Evolutionary conservation across 2,888 invertebrate genomes (phyloP).

Genomic region (Pimpla rufipes): DNA sequence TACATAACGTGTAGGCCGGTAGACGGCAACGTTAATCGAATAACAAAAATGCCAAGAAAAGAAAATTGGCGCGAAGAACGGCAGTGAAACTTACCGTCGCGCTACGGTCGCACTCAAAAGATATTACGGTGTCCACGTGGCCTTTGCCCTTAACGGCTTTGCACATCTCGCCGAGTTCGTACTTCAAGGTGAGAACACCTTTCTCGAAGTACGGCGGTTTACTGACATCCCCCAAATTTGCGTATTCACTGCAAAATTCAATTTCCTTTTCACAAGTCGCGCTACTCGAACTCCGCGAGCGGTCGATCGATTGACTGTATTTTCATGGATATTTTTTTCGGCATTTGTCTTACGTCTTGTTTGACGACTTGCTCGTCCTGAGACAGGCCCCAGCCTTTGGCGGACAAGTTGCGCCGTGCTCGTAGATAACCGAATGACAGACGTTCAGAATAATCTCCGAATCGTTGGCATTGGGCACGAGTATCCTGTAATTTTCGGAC

Average conservation of each 20-base stretch:
- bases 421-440: conserved; percentile 80
- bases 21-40: not conserved
- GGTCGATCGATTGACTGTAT: no score
- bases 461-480: conserved; percentile 63
- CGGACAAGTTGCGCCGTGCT: conserved; percentile 69
- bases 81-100: conserved; percentile 73
- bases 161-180: conserved; percentile 75
- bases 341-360: conserved; percentile 32
- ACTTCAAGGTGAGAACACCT: conserved; percentile 66
- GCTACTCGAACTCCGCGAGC: not conserved
- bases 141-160: not conserved
- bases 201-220: conserved; percentile 53
- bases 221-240: conserved; percentile 60
- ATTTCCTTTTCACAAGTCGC: not conserved
- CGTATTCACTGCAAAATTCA: conserved; percentile 43
- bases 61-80: no score
- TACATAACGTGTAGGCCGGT: not conserved
- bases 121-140: conserved; percentile 75
- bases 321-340: no score
- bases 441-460: conserved; percentile 79
- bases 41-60: not conserved
- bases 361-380: conserved; percentile 19
- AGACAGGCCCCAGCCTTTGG: conserved; percentile 72
- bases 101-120: conserved; percentile 78
- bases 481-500: conserved; percentile 79